These are phyloP conservation scores for Heliconius ismenius DNA, from an alignment of 2,888 invertebrate genomes.

Conservation along the genomic window DNA sequence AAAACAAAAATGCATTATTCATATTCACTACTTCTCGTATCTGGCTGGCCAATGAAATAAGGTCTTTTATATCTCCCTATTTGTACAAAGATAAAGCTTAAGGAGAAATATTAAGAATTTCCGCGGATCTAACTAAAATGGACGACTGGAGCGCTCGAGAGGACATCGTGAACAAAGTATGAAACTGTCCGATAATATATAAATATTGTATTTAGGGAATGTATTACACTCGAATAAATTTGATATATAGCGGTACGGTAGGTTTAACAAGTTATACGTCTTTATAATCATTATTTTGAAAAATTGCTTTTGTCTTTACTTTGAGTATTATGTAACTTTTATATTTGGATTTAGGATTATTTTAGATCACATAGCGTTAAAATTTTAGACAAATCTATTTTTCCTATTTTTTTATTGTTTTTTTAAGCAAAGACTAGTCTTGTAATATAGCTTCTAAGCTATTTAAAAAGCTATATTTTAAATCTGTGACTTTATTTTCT, in stretches of 20 bases:
- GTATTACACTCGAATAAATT: conserved; percentile 57
- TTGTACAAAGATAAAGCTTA: conserved; percentile 54
- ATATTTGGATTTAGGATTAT: not conserved
- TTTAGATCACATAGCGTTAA: not conserved
- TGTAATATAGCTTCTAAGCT: not conserved
- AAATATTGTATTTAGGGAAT: conserved; percentile 79
- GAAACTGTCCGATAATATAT: conserved; percentile 79
- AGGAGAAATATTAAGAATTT: conserved; percentile 50
- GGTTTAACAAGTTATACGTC: conserved; percentile 38
- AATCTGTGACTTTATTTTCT: not conserved
- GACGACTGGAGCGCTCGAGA: conserved; percentile 60
- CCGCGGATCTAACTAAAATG: conserved; percentile 60
- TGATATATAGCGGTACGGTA: conserved; percentile 47
- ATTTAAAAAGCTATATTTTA: not conserved
- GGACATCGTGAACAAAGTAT: conserved; percentile 75
- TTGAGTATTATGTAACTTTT: not conserved
- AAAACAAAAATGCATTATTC: conserved; percentile 83
- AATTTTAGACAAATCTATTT: not conserved
- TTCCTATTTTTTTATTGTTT: not conserved
- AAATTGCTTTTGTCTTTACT: conserved; percentile 17
- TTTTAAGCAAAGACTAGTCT: not conserved
- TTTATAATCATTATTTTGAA: conserved; percentile 26
- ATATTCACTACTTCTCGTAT: conserved; percentile 73
- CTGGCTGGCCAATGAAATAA: conserved; percentile 56
- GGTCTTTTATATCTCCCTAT: conserved; percentile 52